These are phyloP conservation scores for Xiphophorus couchianus DNA, from an alignment of 2,113 vertebrate genomes.

Conservation along the genomic window DNA sequence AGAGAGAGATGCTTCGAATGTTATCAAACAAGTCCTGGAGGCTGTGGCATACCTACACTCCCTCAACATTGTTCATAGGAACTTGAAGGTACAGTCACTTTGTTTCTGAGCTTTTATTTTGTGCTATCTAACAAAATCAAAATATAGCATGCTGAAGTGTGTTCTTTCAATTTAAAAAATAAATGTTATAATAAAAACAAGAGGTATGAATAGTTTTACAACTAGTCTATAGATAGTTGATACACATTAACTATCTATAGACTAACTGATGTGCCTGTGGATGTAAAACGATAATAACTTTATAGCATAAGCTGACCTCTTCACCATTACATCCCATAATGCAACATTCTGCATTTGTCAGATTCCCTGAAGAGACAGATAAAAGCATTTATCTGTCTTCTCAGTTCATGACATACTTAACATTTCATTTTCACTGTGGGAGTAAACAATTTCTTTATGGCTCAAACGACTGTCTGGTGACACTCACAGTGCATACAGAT, in stretches of 20 bases:
- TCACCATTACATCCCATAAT: slow-evolving; percentile 17
- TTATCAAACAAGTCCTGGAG: slow-evolving; percentile 80
- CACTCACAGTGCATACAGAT: slow-evolving; percentile 13
- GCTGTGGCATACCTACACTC: slow-evolving; percentile 86
- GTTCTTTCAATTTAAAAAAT: background rate
- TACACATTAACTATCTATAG: too few species aligned
- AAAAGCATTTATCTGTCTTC: slow-evolving; percentile 31
- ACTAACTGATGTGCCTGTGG: background rate
- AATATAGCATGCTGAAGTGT: background rate
- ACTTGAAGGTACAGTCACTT: slow-evolving; percentile 81
- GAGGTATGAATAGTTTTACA: background rate
- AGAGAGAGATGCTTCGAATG: slow-evolving; percentile 85
- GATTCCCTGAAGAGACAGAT: slow-evolving; percentile 36
- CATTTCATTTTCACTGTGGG: slow-evolving; percentile 39
- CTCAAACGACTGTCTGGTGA: slow-evolving; percentile 40
- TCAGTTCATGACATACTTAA: slow-evolving; percentile 48
- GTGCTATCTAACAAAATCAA: background rate
- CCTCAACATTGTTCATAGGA: slow-evolving; percentile 87
- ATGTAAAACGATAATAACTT: slow-evolving; percentile 1
- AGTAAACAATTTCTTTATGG: slow-evolving; percentile 51
- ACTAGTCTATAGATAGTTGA: background rate
- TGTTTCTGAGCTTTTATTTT: background rate
- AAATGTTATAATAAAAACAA: background rate
- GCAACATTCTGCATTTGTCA: slow-evolving; percentile 36
- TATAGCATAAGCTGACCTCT: background rate